phyloP scores from a whole-genome alignment of 2,888 invertebrate genomes.

The Xestobium rufovillosum region DNA sequence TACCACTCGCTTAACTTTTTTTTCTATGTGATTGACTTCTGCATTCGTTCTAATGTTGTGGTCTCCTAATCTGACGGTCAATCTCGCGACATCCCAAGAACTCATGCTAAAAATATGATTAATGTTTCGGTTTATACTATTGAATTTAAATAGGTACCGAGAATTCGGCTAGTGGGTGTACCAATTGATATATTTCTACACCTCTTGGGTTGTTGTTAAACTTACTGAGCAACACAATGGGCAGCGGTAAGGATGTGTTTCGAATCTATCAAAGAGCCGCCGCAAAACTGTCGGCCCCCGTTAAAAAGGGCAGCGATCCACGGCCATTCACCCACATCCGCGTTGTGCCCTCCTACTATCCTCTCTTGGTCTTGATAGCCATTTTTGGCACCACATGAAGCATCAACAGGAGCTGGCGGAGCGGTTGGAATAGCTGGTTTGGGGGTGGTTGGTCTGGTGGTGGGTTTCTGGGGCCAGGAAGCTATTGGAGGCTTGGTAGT shows the following conservation, averaged over 20 bases:
- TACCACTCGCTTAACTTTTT: slow-evolving; percentile 75
- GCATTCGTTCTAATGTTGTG: slow-evolving; percentile 69
- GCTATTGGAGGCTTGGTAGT: slow-evolving; percentile 31
- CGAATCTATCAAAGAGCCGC: slow-evolving; percentile 76
- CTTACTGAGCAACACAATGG: slow-evolving; percentile 84
- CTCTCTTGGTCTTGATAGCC: slow-evolving; percentile 73
- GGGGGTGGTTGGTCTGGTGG: slow-evolving; percentile 18
- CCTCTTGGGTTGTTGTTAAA: too few relatives aligned
- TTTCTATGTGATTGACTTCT: slow-evolving; percentile 70
- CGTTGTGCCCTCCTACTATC: slow-evolving; percentile 78
- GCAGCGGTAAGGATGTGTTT: slow-evolving; percentile 76
- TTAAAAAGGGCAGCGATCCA: slow-evolving; percentile 80
- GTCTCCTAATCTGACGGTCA: slow-evolving; percentile 76
- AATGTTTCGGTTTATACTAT: neutral
- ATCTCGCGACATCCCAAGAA: slow-evolving; percentile 77
- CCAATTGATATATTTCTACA: too few relatives aligned
- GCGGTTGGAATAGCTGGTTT: slow-evolving; percentile 12
- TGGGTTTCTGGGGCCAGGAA: slow-evolving; percentile 20
- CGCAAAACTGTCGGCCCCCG: slow-evolving; percentile 78
- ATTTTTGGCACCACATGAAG: slow-evolving; percentile 67
- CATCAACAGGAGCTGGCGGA: slow-evolving; percentile 18
- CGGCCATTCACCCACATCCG: slow-evolving; percentile 69
- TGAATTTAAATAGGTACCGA: neutral
- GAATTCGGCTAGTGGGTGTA: too few relatives aligned
- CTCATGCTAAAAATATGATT: slow-evolving; percentile 60